Conservation (phyloP, 2,797 vertebrate species). For the Fundulus diaphanus region DNA sequence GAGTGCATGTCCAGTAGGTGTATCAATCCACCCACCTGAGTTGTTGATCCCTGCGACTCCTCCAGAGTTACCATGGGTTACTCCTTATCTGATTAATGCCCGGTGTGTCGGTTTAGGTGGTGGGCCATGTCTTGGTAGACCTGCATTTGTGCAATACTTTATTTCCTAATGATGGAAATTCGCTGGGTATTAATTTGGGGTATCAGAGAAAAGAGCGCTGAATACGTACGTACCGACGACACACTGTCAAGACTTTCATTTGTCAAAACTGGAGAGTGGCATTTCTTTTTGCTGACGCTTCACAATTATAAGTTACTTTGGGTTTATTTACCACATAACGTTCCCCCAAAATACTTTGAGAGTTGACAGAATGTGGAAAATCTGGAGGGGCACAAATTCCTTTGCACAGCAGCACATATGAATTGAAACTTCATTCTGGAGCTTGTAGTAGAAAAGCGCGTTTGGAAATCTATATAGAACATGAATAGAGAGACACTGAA, state of each 20-base stretch:
- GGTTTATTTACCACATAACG: too few relatives aligned
- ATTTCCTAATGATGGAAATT: not conserved
- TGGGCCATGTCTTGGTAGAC: not conserved
- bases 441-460: not conserved
- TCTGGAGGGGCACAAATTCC: not conserved
- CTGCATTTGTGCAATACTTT: not conserved
- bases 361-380: not conserved
- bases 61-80: not conserved
- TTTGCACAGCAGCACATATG: not conserved
- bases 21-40: not conserved
- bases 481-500: not conserved
- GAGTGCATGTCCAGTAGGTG: not conserved
- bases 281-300: not conserved
- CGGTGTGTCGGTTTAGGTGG: not conserved
- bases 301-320: not conserved
- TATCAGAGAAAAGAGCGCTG: too few relatives aligned
- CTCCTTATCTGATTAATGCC: not conserved
- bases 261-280: too few relatives aligned
- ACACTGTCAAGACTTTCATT: not conserved
- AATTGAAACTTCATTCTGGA: not conserved
- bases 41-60: not conserved
- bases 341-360: not conserved
- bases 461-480: not conserved
- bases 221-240: not conserved
- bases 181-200: too few relatives aligned